Conservation (phyloP, 2,797 vertebrate species). For the Chloroceryle inda region DNA sequence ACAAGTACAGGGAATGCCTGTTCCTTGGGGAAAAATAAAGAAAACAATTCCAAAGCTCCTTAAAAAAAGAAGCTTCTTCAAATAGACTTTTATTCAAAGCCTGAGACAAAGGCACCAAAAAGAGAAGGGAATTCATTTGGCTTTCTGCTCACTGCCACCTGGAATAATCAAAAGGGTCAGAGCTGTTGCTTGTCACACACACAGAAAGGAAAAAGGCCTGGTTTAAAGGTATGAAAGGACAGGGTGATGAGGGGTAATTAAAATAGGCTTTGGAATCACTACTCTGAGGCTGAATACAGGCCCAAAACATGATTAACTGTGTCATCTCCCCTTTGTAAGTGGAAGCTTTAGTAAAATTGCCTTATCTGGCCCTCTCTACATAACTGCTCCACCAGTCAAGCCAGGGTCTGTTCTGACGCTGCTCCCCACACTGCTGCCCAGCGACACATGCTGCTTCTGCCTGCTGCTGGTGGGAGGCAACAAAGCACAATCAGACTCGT, state of each 20-base stretch:
- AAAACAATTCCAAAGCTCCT: conserved; percentile 22
- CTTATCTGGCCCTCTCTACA: neutral
- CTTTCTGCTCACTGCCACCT: conserved; percentile 37
- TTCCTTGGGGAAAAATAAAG: neutral
- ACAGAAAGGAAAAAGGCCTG: neutral
- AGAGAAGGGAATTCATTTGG: conserved; percentile 46
- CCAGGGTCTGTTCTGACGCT: neutral
- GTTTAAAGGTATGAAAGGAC: neutral
- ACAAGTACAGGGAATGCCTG: neutral
- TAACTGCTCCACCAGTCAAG: neutral
- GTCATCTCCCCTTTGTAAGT: neutral
- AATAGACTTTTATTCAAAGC: conserved; percentile 81
- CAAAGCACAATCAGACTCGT: neutral
- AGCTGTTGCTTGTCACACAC: neutral
- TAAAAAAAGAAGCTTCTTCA: conserved; percentile 72
- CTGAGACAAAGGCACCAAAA: conserved; percentile 72
- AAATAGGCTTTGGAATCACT: neutral
- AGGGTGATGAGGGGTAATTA: neutral
- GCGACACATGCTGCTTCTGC: accelerated
- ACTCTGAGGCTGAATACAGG: neutral
- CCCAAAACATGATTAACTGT: neutral
- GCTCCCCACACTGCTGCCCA: neutral
- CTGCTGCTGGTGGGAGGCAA: neutral
- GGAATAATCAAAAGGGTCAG: neutral
- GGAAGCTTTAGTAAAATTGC: neutral